Base-by-base conservation (phyloP, 2,797 vertebrate species). In the Coendou prehensilis region DNA sequence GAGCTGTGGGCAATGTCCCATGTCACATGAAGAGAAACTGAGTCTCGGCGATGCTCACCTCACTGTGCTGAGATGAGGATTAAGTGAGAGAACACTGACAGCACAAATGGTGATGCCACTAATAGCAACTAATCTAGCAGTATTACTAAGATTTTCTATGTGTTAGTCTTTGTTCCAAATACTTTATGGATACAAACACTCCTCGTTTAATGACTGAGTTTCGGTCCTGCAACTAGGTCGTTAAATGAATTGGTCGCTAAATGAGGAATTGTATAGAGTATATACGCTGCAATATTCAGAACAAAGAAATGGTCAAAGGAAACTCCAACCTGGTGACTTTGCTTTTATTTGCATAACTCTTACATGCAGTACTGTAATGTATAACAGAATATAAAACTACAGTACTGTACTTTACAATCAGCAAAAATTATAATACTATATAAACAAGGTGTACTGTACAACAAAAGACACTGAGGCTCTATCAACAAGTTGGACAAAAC, bases 91-190 rank as follows among this genome's bases (percentile, higher is more conserved):
- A 73, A 45, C 13, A 69, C 3, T 45, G 33, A 33, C 6, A 9
- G 41, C 18, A 15, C 0, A 6, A 1, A 1, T 1, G n/a, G 86
- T 2, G 10, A 54, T 20, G 22, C 2, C 69, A 82, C 30, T 9
- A 26, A 15, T 10, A 50, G 91, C 33, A 73, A 54, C 47, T 57
- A 26, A n/a, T 23, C 8, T 56, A 14, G 18, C 54, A 28, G 18
- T 80, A 47, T 45, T 59, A 37, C n/a, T 22, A 54, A 75, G n/a
- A 54, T 17, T 76, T 79, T 56, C 47, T n/a, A 1, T 54, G 15
- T 41, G 71, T 69, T 28, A 9, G 33, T 75, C 26, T 59, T 23
- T 45, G 4, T 63, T 47, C 20, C 30, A 87, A 52, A 20, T 30
- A 23, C 26, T 67, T 22, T 18, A 18, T 11, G 15, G 14, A 28